Base-by-base conservation (phyloP, 1,140 invertebrate species). In the Melanaphis sacchari region DNA sequence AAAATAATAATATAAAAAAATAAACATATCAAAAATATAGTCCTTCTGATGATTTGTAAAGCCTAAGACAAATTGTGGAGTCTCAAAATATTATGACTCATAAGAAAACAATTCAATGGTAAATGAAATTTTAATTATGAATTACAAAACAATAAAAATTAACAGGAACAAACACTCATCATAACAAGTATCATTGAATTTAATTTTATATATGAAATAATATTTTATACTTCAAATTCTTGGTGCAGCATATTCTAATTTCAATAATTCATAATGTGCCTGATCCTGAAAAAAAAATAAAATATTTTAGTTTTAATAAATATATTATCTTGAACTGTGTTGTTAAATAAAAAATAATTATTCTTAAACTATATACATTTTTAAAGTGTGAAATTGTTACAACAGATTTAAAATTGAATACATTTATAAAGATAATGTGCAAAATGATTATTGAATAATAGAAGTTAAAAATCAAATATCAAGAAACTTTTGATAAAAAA, bases 241-340 rank as follows among this genome's bases (percentile, higher is more conserved):
- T 22, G 91, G 91, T 26, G 81, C 76, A 18, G 91, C 91, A 40
- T 85, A 93, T 52, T 93, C 9, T 24, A 54, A 26, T 93, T 93
- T 93, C 46, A 93, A 41, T 4, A 84, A 26, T 41, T 93, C 91
- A 85, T 93, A 93, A 85, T 82, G 91, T 52, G 31, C 7, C 15
- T 82, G 91, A 54, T 93, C 91, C 91, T 93, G 46, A n/a, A 93
- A 93, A 92, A 92, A 31, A 46, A 49, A 82, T 24, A 46, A 11
- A 90, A 43, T 24, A 90, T 59, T 90, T 5, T 43, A 85, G 26
- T 59, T 66, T 31, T 38, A 7, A 38, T 31, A 15, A 66, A 66
- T n/a, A 22, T 31, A 81, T 6, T 38, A 22, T 38, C 0, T 36
- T 7, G 15, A 81, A 81, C 36, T 38, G 18, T 36, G 1, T 38